Conservation (phyloP, 2,113 vertebrate species). For the Lepisosteus osseus region DNA sequence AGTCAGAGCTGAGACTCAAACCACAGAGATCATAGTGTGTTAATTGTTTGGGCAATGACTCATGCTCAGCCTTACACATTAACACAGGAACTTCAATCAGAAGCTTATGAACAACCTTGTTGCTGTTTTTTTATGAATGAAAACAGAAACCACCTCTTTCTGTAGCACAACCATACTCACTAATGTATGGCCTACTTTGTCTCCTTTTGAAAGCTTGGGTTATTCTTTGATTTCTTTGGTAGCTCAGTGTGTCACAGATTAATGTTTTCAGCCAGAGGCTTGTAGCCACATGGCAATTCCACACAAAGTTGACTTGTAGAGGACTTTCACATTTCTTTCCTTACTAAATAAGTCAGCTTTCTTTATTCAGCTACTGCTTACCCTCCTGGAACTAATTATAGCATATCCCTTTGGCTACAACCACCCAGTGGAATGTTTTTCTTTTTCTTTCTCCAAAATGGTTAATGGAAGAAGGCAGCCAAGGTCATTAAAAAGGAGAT, state of each 20-base stretch:
- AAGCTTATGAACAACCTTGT: conserved; percentile 23
- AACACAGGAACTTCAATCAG: conserved; percentile 29
- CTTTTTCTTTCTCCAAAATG: conserved; percentile 33
- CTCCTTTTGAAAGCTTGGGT: conserved; percentile 30
- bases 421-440: conserved; percentile 45
- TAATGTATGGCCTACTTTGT: conserved; percentile 39
- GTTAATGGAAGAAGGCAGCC: conserved; percentile 42
- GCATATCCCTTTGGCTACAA: conserved; percentile 47
- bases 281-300: conserved; percentile 21
- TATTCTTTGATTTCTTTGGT: conserved; percentile 34
- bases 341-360: conserved; percentile 47
- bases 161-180: conserved; percentile 8
- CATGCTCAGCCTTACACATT: conserved; percentile 25
- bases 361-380: conserved; percentile 43
- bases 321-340: conserved; percentile 31
- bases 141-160: conserved; percentile 26
- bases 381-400: conserved; percentile 54
- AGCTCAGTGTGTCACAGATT: conserved; percentile 36
- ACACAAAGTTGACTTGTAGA: conserved; percentile 35
- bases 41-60: neutral
- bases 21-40: neutral
- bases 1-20: neutral
- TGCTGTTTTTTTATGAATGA: conserved; percentile 41
- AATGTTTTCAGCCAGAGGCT: conserved; percentile 33
- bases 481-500: conserved; percentile 32